These are phyloP conservation scores for Thryonomys swinderianus DNA, from an alignment of 2,113 vertebrate genomes.

Conservation along the genomic window DNA sequence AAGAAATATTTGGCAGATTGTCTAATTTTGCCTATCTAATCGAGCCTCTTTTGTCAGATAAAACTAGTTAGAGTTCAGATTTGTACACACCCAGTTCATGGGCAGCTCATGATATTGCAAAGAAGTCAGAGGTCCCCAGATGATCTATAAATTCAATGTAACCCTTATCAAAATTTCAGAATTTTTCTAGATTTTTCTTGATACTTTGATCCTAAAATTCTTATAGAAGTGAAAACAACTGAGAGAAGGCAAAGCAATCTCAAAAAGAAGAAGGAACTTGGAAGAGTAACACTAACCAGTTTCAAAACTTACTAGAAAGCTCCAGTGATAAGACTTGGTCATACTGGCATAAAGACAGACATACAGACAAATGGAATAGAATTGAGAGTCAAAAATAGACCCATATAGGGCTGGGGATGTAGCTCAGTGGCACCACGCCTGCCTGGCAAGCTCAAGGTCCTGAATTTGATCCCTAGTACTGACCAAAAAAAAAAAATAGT, in stretches of 20 bases:
- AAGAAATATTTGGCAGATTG: not conserved
- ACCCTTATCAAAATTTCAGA: not conserved
- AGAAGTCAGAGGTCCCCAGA: not conserved
- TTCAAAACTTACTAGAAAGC: not conserved
- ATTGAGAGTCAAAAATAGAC: not conserved
- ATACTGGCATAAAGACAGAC: not conserved
- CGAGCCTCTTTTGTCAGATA: not conserved
- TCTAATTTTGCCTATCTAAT: not conserved
- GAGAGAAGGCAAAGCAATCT: not conserved
- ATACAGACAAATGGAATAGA: not conserved
- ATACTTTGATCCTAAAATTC: conserved; percentile 17
- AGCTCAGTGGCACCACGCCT: too few relatives aligned
- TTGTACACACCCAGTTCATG: not conserved
- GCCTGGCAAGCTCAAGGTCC: too few relatives aligned
- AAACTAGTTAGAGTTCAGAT: not conserved
- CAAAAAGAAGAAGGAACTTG: not conserved
- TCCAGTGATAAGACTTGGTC: not conserved
- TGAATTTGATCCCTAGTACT: too few relatives aligned
- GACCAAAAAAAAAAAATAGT: too few relatives aligned
- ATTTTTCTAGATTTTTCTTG: conserved; percentile 5
- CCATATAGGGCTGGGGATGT: too few relatives aligned
- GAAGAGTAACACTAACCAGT: not conserved
- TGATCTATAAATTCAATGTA: not conserved
- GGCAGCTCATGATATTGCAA: not conserved
- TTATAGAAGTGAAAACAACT: not conserved